Evolutionary conservation across 2,113 vertebrate species (phyloP), one percentile per base, ranked within the genome.

Genomic region (Dicentrarchus labrax): DNA sequence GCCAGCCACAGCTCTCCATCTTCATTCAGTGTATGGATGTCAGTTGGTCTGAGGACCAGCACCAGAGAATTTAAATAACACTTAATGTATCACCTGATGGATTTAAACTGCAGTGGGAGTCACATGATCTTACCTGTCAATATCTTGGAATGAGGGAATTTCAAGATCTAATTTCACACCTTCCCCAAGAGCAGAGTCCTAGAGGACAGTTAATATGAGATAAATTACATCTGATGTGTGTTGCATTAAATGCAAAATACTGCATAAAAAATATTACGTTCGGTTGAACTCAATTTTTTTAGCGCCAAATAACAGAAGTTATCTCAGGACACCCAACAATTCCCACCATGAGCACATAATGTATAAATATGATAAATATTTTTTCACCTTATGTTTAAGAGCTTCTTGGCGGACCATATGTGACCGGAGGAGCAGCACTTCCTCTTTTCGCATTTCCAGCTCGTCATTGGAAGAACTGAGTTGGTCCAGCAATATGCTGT

Each of bases 1-100:
- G 96, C 98, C 95, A 99, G 95, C 97, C 97, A 99, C 89, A 99
- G 96, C 87, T 99, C 98, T 95, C 97, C 98, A 71, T 99, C 98
- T 95, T 99, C 98, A 95, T 99, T 99, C 94, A 99, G 93, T 79
- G 96, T 93, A 84, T 96, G 96, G 90, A 89, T 96, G 90, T 97
- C 95, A 90, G 95, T 86, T 86, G 96, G 93, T 92, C 98, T 99
- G 95, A 94, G 24, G 36, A 80, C 13, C 13, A 80, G 24, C 10
- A 75, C 56, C 39, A 73, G 9, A 76, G 8, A 60, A 67, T 61
- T 8, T 72, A 61, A 51, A 56, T 9, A 30, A 75, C 56, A 82
- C 38, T 3, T 51, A 8, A 21, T 59, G 43, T 50, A 16, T 10
- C 19, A 38, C 9, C 30, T 24, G 60, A 38, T 30, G 45, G 41